Evolutionary conservation across 1,140 invertebrate genomes (phyloP), one percentile per base, ranked within the genome.

Genomic region (Proctacanthus coquilletti): DNA sequence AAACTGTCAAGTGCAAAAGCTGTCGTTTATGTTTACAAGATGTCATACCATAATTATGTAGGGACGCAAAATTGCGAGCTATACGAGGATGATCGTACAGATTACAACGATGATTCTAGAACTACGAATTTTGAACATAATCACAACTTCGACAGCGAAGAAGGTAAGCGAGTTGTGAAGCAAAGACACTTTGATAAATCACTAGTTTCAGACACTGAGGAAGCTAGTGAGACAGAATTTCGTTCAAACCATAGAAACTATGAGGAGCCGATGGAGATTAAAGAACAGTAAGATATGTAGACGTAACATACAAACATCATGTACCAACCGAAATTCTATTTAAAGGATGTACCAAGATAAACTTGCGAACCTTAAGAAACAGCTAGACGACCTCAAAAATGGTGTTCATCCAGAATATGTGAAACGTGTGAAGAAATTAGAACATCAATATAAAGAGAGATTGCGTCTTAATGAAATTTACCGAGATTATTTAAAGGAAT

Each of bases 281-380:
- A 89, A 63, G 87, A 93, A 66, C 85, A 92, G 83, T 88, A 65
- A 73, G 75, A n/a, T n/a, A n/a, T n/a, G 52, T 23, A 13, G 31
- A 27, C 19, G 10, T 18, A 39, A 39, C 36, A 42, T 21, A 13
- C 11, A 13, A 44, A 21, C 13, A 36, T 35, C 15, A 9, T 31
- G 5, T 38, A 32, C 35, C 34, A 34, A 15, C 20, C 32, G 13
- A 36, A 10, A 36, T 27, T 20, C 10, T 20, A 25, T 36, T 2
- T 17, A 36, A 20, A 89, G 85, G 60, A 84, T 95, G 65, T 97
- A 92, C 53, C 84, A 89, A 54, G 89, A 95, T 53, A 94, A 95
- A 61, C 61, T 96, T 38, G 76, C 79, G 1, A 80, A 74, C 55
- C 64, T 95, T 6, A 92, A 94, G 60, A 84, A 87, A 43, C 91